phyloP scores from a whole-genome alignment of 53 echinoderm and acorn worm genomes.

The Mesocentrotus franciscanus region DNA sequence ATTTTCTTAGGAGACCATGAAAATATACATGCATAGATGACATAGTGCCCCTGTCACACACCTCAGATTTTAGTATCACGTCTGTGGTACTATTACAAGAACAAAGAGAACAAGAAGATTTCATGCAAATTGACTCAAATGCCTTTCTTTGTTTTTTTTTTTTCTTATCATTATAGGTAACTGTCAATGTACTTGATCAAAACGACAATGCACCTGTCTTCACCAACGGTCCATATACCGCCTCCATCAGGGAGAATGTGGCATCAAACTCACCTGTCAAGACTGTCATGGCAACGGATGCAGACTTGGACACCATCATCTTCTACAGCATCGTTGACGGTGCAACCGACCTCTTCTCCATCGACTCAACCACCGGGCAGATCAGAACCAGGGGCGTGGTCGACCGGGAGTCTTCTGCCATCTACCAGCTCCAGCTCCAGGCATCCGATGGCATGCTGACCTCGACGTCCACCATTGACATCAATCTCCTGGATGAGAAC shows the following conservation, averaged over 20 bases:
- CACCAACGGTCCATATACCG: conserved; percentile 70
- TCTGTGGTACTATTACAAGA: neutral
- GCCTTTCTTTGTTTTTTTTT: neutral
- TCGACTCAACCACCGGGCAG: conserved; percentile 77
- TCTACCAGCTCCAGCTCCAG: conserved; percentile 73
- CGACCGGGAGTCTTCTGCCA: conserved; percentile 77
- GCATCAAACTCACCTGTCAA: conserved; percentile 62
- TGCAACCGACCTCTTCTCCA: conserved; percentile 73
- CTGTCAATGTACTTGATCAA: conserved; percentile 76
- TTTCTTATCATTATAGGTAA: conserved; percentile 73
- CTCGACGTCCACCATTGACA: conserved; percentile 71
- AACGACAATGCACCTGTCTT: conserved; percentile 94
- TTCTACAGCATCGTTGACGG: conserved; percentile 84
- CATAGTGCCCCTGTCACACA: neutral
- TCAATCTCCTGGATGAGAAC: conserved; percentile 81
- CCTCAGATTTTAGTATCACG: neutral
- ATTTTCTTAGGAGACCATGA: neutral
- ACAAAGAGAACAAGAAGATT: neutral
- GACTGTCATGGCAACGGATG: conserved; percentile 78
- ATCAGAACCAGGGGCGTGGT: conserved; percentile 73
- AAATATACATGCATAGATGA: conserved; percentile 25
- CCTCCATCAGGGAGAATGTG: conserved; percentile 81
- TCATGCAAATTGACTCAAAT: neutral
- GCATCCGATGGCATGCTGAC: conserved; percentile 85
- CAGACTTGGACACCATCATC: conserved; percentile 77